Evolutionary conservation across 2,797 vertebrate genomes (phyloP).

Genomic region (Myripristis jacobus): DNA sequence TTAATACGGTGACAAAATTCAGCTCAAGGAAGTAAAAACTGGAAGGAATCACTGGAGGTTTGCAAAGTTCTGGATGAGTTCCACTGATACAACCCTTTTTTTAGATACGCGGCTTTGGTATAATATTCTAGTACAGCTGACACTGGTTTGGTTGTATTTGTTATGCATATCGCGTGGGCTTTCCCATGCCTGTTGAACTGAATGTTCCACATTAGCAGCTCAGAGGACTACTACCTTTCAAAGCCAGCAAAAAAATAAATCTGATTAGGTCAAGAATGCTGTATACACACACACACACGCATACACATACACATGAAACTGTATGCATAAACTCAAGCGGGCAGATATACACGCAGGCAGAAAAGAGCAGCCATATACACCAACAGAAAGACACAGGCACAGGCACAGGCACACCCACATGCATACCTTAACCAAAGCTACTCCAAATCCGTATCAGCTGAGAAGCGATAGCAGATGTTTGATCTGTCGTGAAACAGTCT

Average conservation of each 20-base stretch:
- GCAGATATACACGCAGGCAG: constrained; percentile 1
- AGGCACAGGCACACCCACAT: constrained; percentile 25
- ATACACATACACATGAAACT: neutral
- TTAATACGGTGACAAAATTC: constrained; percentile 9
- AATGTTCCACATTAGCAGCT: constrained; percentile 30
- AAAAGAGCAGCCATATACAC: constrained; percentile 23
- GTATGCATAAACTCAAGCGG: neutral
- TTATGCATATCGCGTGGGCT: neutral
- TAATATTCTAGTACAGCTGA: neutral
- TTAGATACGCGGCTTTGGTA: neutral
- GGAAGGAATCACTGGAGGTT: neutral
- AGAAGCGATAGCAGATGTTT: constrained; percentile 76
- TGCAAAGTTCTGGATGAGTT: constrained; percentile 2
- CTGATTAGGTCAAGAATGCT: constrained; percentile 44
- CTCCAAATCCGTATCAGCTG: constrained; percentile 64
- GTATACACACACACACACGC: constrained; percentile 2
- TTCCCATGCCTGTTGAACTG: constrained; percentile 22
- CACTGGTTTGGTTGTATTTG: neutral
- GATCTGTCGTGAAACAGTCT: constrained; percentile 65
- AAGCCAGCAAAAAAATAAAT: constrained; percentile 19
- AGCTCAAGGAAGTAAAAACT: neutral
- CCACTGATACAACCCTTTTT: neutral
- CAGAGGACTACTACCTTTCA: constrained; percentile 3
- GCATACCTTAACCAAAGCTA: constrained; percentile 52
- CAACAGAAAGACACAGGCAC: constrained; percentile 34